Percentiles rank a stretch among this genome's conserved stretches.
Evolutionary conservation across 2,888 invertebrate species (phyloP).

Genomic region (Anthoptus insignis): DNA sequence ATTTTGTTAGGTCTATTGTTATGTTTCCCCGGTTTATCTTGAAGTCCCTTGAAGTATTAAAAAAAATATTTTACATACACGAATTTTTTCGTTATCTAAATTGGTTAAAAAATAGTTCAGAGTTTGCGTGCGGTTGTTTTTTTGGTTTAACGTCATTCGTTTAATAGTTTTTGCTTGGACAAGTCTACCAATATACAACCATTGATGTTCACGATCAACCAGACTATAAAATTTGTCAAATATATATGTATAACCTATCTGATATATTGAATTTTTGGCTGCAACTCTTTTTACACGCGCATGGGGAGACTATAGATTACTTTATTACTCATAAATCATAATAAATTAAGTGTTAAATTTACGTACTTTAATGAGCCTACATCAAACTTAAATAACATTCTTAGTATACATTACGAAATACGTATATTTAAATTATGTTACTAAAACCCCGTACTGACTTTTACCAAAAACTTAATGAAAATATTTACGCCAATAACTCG

Average conservation of each 20-base stretch:
- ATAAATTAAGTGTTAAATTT: no score
- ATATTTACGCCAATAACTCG: no score
- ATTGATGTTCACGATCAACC: neutral
- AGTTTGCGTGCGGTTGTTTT: constrained; percentile 40
- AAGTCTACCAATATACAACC: neutral
- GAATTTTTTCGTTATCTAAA: neutral
- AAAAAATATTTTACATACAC: neutral
- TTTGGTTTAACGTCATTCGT: neutral
- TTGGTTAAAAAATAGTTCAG: constrained; percentile 38
- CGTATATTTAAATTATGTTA: no score
- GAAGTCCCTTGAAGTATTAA: no score
- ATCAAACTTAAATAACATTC: no score
- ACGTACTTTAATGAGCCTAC: no score
- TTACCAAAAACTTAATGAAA: neutral
- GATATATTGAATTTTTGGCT: neutral
- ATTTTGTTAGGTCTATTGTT: neutral
- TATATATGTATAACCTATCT: neutral
- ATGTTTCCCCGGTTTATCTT: neutral
- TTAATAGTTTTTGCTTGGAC: neutral
- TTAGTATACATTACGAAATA: no score
- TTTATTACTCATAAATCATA: no score
- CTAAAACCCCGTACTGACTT: neutral
- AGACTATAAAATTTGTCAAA: neutral
- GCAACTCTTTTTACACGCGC: neutral
- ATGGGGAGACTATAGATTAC: no score